Percentiles rank a stretch among this genome's conserved stretches.
phyloP scores from a whole-genome alignment of 2,113 vertebrate species.

The Aphelocoma coerulescens region DNA sequence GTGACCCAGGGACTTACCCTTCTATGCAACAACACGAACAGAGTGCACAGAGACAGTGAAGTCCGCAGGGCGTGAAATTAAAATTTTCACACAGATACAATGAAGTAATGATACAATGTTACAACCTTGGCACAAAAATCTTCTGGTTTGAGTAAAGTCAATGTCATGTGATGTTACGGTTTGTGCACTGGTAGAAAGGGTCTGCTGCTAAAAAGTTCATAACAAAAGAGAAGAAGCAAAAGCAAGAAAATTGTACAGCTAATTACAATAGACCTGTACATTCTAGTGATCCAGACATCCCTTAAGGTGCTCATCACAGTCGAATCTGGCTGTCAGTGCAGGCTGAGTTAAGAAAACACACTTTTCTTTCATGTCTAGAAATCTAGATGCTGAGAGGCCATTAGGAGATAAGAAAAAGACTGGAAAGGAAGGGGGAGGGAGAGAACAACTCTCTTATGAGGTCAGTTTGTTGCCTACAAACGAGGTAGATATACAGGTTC shows the following conservation, averaged over 20 bases:
- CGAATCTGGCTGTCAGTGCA: neutral
- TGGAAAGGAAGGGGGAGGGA: neutral
- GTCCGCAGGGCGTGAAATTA: constrained; percentile 69
- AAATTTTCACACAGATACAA: constrained; percentile 68
- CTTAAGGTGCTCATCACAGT: neutral
- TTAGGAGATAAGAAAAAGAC: neutral
- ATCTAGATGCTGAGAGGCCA: neutral
- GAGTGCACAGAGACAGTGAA: constrained; percentile 58
- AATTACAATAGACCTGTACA: neutral
- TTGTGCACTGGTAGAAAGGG: constrained; percentile 44
- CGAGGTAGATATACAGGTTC: neutral
- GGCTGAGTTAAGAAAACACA: neutral
- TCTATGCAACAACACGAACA: constrained; percentile 48
- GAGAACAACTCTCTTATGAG: neutral
- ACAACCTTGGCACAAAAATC: constrained; percentile 61
- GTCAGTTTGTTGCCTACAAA: neutral
- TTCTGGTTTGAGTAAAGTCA: constrained; percentile 63
- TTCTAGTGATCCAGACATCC: neutral
- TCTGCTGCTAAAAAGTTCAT: constrained; percentile 31
- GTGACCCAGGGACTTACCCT: constrained; percentile 63
- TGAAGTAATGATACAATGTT: constrained; percentile 60
- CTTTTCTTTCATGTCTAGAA: neutral
- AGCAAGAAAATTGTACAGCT: neutral
- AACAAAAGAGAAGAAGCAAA: constrained; percentile 17
- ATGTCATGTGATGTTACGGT: constrained; percentile 45